Evolutionary conservation across 2,797 vertebrate genomes (phyloP).

Genomic region (Halcyon badia): DNA sequence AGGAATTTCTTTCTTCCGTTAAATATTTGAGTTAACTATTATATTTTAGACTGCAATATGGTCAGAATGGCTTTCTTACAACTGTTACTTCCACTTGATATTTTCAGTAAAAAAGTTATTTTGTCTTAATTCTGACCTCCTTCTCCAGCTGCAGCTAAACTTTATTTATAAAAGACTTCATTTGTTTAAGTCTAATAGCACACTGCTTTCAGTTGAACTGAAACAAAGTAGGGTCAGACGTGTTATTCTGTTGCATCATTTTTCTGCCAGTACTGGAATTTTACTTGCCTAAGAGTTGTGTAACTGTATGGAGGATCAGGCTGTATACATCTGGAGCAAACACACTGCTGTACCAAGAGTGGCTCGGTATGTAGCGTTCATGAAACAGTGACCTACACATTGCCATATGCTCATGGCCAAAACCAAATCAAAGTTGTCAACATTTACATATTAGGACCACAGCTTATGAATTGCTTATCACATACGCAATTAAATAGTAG

Average conservation of each 20-base stretch:
- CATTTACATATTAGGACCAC: neutral
- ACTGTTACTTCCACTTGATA: neutral
- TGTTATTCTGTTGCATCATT: neutral
- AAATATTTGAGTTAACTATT: neutral
- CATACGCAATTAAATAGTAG: too few relatives aligned
- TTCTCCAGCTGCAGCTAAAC: neutral
- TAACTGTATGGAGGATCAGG: neutral
- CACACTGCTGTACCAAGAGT: neutral
- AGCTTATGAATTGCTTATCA: neutral
- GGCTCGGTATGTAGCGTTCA: accelerated
- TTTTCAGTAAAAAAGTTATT: neutral
- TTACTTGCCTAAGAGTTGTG: neutral
- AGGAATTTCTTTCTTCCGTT: neutral
- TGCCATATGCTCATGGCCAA: neutral
- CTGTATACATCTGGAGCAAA: neutral
- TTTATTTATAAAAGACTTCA: neutral
- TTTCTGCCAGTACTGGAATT: neutral
- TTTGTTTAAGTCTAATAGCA: neutral
- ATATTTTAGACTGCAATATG: neutral
- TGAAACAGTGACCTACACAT: accelerated
- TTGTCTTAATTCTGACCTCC: neutral
- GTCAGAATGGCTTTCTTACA: neutral
- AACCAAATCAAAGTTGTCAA: neutral
- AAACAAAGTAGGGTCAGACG: neutral
- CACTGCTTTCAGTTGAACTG: neutral